Base-by-base conservation (phyloP, 2,797 vertebrate genomes). In the Telmatherina bonti region DNA sequence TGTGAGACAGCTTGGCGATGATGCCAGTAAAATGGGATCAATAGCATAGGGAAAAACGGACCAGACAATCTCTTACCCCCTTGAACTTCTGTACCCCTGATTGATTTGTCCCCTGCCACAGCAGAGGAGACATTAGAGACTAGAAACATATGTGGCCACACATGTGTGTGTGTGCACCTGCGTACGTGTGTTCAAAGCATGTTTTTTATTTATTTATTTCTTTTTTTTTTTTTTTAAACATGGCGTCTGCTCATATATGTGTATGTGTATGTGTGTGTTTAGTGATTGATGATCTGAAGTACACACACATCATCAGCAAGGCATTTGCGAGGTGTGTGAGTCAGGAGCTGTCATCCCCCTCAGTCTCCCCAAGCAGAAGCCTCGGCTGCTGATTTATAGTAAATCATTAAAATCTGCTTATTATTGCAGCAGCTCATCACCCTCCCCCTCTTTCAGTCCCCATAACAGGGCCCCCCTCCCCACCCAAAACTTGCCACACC, bases 341-440 rank as follows among this genome's bases (percentile, higher is more conserved):
- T 96, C 96, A 96, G 95, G 94, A 95, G 95, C 96, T 97, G 96
- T 97, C 97, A 96, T 95, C 95, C 95, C 96, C 95, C 95, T 96
- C 96, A 96, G 96, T 96, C 96, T 96, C 96, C 96, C 96, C 95
- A 95, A 96, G 95, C 95, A 94, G 95, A 97, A 96, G 96, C 91
- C 91, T 89, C 85, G 77, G 95, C 95, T 94, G 96, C 96, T 97
- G 96, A 98, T 97, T 98, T 97, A 98, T 97, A 96, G 96, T 96
- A 96, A 97, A 98, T 98, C 97, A 97, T 98, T 97, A 97, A 97
- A 97, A 97, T 97, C 96, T 97, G 96, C 96, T 97, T 97, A 97
- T 97, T 96, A 97, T 96, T 96, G 96, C 94, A 89, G 93, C 94
- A 94, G 94, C 95, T 95, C 95, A 95, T 94, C 95, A 93, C 93